phyloP scores from a whole-genome alignment of 2,888 invertebrate genomes.

The Drosophila austrosaltans region DNA sequence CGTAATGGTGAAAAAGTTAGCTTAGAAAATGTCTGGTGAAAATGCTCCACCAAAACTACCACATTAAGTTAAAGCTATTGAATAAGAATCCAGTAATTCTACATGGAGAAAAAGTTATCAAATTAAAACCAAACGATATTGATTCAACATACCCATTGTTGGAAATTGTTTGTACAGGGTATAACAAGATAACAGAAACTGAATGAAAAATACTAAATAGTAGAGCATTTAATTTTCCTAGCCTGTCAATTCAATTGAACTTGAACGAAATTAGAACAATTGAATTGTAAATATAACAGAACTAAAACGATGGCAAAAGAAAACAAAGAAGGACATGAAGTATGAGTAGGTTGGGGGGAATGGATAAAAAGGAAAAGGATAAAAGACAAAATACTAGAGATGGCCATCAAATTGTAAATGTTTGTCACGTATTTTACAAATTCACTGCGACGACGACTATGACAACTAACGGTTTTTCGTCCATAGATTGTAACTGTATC shows the following conservation, averaged over 20 bases:
- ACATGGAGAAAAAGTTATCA: no score
- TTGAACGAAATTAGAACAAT: slow-evolving; percentile 77
- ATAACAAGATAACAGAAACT: slow-evolving; percentile 4
- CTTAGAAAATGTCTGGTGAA: no score
- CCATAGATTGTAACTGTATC: slow-evolving; percentile 49
- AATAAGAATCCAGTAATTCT: no score
- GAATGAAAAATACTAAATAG: slow-evolving; percentile 41
- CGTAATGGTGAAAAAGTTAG: no score
- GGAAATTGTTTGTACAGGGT: slow-evolving; percentile 29
- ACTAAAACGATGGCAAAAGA: slow-evolving; percentile 25
- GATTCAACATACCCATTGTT: background rate
- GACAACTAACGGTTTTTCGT: slow-evolving; percentile 48
- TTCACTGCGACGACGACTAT: slow-evolving; percentile 68
- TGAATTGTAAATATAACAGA: slow-evolving; percentile 76
- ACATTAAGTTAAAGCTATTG: no score
- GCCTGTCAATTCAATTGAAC: slow-evolving; percentile 72
- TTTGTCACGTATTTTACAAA: slow-evolving; percentile 79
- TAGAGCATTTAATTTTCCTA: slow-evolving; percentile 63
- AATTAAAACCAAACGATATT: no score
- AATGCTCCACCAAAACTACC: no score
- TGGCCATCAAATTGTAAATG: slow-evolving; percentile 69
- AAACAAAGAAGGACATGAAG: slow-evolving; percentile 24
- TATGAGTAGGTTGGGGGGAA: slow-evolving; percentile 1
- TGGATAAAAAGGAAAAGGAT: slow-evolving; percentile 15
- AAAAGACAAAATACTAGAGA: slow-evolving; percentile 32